Percentiles rank a stretch among this genome's conserved stretches.
Evolutionary conservation across 2,797 vertebrate species (phyloP).

Genomic region (Enteromius radiatus): DNA sequence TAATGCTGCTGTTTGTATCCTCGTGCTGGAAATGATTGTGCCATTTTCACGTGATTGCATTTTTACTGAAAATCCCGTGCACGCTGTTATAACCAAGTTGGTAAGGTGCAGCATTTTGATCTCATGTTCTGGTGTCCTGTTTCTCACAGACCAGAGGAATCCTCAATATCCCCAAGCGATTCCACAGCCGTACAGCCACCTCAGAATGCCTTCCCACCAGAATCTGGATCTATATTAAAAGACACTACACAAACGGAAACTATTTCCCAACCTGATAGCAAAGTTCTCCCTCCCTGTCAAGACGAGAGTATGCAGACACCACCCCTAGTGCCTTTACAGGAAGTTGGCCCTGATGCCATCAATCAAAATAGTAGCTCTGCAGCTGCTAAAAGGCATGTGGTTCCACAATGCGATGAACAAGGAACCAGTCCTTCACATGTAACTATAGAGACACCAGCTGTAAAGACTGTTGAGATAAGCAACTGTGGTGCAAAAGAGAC

Average conservation of each 20-base stretch:
- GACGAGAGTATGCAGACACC: conserved; percentile 19
- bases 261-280: conserved; percentile 16
- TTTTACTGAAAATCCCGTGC: conserved; percentile 1
- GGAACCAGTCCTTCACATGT: background rate
- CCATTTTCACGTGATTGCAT: conserved; percentile 13
- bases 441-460: conserved; percentile 18
- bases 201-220: background rate
- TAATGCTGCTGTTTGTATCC: background rate
- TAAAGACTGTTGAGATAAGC: conserved; percentile 5
- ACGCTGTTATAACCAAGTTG: conserved; percentile 9
- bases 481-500: background rate
- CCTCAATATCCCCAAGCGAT: conserved; percentile 10
- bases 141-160: conserved; percentile 59
- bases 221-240: conserved; percentile 3
- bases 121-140: conserved; percentile 56
- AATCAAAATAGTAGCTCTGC: background rate
- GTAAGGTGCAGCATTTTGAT: conserved; percentile 29
- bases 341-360: conserved; percentile 50
- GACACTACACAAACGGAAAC: conserved; percentile 3
- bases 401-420: conserved; percentile 29
- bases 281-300: conserved; percentile 42
- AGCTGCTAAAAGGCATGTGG: conserved; percentile 16
- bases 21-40: background rate
- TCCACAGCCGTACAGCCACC: conserved; percentile 16
- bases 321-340: conserved; percentile 56